Evolutionary conservation across 1,140 invertebrate species (phyloP).

Genomic region (Odontomachus brunneus): DNA sequence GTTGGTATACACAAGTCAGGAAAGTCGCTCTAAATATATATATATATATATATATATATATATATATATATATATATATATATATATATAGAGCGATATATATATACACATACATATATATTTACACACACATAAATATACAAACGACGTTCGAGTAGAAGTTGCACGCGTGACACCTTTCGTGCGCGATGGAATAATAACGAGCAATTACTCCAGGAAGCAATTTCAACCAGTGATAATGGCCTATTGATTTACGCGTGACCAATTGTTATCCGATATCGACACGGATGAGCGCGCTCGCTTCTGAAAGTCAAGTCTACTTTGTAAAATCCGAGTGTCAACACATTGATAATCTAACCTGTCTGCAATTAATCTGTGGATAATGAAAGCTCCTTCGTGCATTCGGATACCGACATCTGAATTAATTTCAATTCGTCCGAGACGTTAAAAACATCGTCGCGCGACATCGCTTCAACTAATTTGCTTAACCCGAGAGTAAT

Average conservation of each 20-base stretch:
- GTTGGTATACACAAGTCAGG: neutral
- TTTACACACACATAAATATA: no score
- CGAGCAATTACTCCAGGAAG: constrained; percentile 1
- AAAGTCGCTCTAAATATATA: constrained; percentile 36
- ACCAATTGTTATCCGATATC: neutral
- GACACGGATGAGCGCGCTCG: neutral
- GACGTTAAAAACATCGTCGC: no score
- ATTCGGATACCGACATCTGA: no score
- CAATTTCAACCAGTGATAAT: neutral
- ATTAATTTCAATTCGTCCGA: no score
- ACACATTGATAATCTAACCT: no score
- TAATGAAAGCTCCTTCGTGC: no score
- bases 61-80: constrained; percentile 17
- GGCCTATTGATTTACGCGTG: neutral
- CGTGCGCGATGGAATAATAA: neutral
- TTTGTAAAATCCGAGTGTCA: no score
- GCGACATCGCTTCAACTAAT: no score
- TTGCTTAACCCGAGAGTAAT: no score
- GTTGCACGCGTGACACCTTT: neutral
- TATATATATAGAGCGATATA: neutral
- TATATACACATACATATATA: neutral
- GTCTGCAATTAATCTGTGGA: no score
- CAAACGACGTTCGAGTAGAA: neutral
- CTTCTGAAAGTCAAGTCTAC: no score
- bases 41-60: neutral